phyloP scores from a whole-genome alignment of 2,113 vertebrate species.

The Elaphurus davidianus region DNA sequence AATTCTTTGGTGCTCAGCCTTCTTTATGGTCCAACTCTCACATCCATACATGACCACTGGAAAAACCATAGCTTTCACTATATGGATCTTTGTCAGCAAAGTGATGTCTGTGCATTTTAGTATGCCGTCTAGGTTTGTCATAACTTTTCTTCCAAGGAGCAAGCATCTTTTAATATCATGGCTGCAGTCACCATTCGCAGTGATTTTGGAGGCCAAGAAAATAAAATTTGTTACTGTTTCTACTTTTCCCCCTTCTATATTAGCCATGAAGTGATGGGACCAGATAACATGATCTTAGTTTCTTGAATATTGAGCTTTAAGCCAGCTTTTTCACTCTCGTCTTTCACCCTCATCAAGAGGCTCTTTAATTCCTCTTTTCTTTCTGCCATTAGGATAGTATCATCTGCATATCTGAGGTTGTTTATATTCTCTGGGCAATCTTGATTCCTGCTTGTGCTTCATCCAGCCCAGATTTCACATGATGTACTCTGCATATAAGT shows the following conservation, averaged over 20 bases:
- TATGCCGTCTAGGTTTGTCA: background rate
- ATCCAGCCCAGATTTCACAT: background rate
- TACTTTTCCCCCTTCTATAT: background rate
- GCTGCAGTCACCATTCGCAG: background rate
- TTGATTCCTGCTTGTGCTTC: background rate
- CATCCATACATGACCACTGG: background rate
- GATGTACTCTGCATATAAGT: background rate
- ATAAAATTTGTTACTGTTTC: background rate
- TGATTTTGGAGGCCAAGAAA: background rate
- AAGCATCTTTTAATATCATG: background rate
- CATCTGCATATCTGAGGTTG: background rate
- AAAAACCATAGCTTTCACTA: background rate
- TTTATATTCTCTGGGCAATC: background rate
- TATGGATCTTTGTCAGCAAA: background rate
- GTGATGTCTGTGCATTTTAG: background rate
- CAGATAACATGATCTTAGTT: background rate
- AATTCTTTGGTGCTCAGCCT: background rate
- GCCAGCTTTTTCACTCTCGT: background rate
- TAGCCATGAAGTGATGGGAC: background rate
- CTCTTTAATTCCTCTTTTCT: background rate
- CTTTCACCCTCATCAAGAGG: background rate
- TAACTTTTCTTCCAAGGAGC: background rate
- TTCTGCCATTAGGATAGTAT: background rate
- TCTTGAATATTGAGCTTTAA: background rate
- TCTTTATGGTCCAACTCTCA: background rate